Evolutionary conservation across 2,113 vertebrate genomes (phyloP), one percentile per base, ranked within the genome.

Genomic region (Silurus asotus): DNA sequence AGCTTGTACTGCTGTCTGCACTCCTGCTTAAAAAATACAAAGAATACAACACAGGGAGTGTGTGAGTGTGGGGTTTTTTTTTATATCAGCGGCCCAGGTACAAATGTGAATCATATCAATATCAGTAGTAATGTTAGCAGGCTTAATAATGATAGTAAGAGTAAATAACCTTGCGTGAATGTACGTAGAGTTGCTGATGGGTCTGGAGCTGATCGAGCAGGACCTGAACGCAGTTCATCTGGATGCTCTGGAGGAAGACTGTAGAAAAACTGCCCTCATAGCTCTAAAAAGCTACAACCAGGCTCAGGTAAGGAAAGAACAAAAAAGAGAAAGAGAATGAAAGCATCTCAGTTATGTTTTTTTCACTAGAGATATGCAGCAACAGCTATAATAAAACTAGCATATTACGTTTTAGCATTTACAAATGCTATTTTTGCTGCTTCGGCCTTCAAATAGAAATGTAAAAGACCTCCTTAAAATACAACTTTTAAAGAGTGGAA

Each of bases 271-370:
- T 11, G 62, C 62, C 19, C 79, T 78, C 77, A 84, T 92, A 0
- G 88, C 93, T 0, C 91, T 94, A 49, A 84, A 85, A 86, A 91
- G 89, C 90, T 94, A 94, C 92, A 94, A 95, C 81, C 92, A 88
- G 74, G 91, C 92, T 86, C 92, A 94, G 95, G 95, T 95, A 94
- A 75, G 80, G 48, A 19, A 20, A 56, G n/a, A 80, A 14, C 25
- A 8, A 48, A 4, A 65, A 11, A 14, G 20, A 65, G 4, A 49
- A 13, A 67, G 13, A 20, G 7, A 61, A 56, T 56, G 55, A 3
- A 13, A 56, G 14, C 10, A 13, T 2, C 14, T 56, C 13, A 7
- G 55, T 56, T 56, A 11, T 69, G 28, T 69, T 69, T 69, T 37
- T 15, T 14, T 37, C 3, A 37, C 37, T 37, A 48, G 37, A 20